These are phyloP conservation scores for Bergia sp. DNA, from an alignment of 92 coral and sea anemone species.

Conservation along the genomic window DNA sequence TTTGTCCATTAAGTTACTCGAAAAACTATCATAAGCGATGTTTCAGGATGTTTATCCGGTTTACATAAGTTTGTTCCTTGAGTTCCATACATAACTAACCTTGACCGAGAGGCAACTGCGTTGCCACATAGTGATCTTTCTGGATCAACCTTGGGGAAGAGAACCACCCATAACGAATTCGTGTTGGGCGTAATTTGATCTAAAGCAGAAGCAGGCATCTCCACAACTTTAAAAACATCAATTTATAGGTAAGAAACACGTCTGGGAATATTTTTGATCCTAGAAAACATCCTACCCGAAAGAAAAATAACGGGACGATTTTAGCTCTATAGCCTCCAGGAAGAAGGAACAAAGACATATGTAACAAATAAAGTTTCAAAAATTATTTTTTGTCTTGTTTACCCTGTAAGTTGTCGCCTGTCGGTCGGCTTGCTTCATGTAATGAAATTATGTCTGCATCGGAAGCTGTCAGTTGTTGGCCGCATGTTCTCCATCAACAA, in stretches of 20 bases:
- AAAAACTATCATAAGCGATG: neutral
- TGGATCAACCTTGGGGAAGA: neutral
- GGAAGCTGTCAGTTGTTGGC: slow-evolving; percentile 24
- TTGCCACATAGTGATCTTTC: neutral
- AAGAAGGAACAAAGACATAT: neutral
- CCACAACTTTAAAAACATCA: neutral
- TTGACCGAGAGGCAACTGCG: neutral
- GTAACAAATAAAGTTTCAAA: neutral
- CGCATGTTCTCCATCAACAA: neutral
- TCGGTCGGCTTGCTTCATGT: slow-evolving; percentile 8
- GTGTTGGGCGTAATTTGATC: slow-evolving; percentile 26
- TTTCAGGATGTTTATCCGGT: slow-evolving; percentile 20
- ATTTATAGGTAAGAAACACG: neutral
- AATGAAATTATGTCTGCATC: slow-evolving; percentile 23
- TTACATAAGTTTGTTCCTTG: neutral
- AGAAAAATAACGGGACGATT: neutral
- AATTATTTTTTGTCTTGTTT: slow-evolving; percentile 4
- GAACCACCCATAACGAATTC: slow-evolving; percentile 10
- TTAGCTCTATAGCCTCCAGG: neutral
- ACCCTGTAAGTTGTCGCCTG: neutral
- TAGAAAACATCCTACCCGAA: neutral
- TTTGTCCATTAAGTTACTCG: neutral
- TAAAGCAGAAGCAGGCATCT: neutral
- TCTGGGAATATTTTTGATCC: neutral
- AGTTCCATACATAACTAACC: slow-evolving; percentile 33